phyloP scores from a whole-genome alignment of 2,888 invertebrate genomes.

The Cantharis rufa region DNA sequence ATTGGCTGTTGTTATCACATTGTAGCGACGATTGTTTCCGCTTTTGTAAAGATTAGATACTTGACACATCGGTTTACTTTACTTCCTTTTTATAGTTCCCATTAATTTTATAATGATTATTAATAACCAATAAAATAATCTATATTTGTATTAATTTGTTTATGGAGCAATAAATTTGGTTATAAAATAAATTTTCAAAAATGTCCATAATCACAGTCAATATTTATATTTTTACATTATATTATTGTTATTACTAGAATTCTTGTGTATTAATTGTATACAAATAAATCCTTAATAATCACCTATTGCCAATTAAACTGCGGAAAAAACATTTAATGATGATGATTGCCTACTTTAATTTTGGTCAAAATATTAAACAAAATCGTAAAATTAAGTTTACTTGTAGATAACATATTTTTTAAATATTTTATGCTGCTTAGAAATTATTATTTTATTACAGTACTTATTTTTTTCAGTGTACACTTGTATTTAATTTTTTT shows the following conservation, averaged over 20 bases:
- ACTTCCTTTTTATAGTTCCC: conserved; percentile 30
- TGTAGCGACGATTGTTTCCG: conserved; percentile 43
- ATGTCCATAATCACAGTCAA: not conserved
- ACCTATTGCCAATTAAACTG: not conserved
- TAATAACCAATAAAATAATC: not conserved
- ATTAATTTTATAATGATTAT: not conserved
- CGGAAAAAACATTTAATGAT: not conserved
- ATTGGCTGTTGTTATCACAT: conserved; percentile 40
- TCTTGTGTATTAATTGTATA: not conserved
- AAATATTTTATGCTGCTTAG: not conserved
- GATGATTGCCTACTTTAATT: not conserved
- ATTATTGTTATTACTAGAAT: not conserved
- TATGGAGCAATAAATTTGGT: not conserved
- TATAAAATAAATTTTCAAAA: not conserved
- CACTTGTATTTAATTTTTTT: too few species aligned
- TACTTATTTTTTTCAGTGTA: too few species aligned
- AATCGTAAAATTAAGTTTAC: not conserved
- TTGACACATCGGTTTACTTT: conserved; percentile 26
- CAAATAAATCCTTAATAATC: not conserved
- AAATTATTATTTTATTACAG: not conserved
- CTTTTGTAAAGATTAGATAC: conserved; percentile 37
- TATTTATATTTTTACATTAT: not conserved
- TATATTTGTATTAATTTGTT: not conserved
- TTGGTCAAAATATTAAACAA: not conserved
- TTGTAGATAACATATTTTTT: not conserved